A percentile compares a stretch with the other conserved stretches of the same genome.
Evolutionary conservation across 2,888 invertebrate genomes (phyloP).

Genomic region (Eilema sororculum): DNA sequence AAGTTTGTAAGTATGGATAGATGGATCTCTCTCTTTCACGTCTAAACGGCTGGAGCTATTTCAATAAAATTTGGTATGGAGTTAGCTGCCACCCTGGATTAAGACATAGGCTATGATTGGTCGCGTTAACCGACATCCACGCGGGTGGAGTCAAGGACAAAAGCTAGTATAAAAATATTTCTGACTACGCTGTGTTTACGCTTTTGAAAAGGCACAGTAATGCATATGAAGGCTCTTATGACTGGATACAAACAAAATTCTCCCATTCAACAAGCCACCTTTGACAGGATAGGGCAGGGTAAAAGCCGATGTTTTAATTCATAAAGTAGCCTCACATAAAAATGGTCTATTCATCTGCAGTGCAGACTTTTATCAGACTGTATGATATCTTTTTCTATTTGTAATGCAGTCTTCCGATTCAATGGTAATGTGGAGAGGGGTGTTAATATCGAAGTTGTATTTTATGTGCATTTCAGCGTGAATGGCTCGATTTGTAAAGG

Average conservation of each 20-base stretch:
- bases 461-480: not conserved
- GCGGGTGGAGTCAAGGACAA: too few relatives aligned
- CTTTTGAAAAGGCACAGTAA: not conserved
- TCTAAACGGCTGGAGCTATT: too few relatives aligned
- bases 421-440: not conserved
- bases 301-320: constrained; percentile 53
- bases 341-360: constrained; percentile 43
- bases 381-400: constrained; percentile 3
- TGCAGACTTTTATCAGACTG: not conserved
- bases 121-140: too few relatives aligned
- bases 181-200: not conserved
- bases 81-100: too few relatives aligned
- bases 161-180: too few relatives aligned
- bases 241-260: constrained; percentile 12
- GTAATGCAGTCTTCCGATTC: not conserved
- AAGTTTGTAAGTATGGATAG: too few relatives aligned
- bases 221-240: not conserved
- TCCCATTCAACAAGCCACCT: constrained; percentile 42
- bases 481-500: not conserved
- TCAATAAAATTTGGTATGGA: too few relatives aligned
- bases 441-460: not conserved
- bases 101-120: too few relatives aligned
- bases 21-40: too few relatives aligned
- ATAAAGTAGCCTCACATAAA: constrained; percentile 45
- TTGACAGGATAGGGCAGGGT: constrained; percentile 38